Base-by-base conservation (phyloP, 2,888 invertebrate species). In the Agrotis exclamationis region DNA sequence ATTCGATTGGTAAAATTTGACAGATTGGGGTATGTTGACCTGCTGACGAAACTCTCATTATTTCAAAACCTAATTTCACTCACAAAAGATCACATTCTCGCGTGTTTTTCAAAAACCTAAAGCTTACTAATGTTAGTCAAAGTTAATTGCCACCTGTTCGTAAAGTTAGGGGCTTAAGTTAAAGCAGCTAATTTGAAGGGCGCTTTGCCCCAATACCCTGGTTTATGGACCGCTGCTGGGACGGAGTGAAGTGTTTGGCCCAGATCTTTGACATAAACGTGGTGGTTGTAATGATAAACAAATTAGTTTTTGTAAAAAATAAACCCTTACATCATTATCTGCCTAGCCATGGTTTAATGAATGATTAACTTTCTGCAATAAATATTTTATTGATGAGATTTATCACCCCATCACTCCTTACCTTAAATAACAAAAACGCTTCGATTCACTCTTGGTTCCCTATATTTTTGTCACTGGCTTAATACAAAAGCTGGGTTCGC, bases 131-230 rank as follows among this genome's bases (percentile, higher is more conserved):
- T 69, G 13, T 22, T 11, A 51, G 65, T 56, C 59, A 51, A 60
- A 76, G 28, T 80, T 70, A 76, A 80, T 76, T 63, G 65, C 24
- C 56, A 53, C 24, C 50, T 53, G 67, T 63, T 50, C 33, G 51
- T 70, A 66, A n/a, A 75, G 33, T 80, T 63, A 56, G 58, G 33
- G 18, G 16, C 20, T 75, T 74, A 79, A 74, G 53, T 74, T 66
- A 45, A 57, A 22, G 18, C 39, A n/a, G 22, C 20, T 47, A 59
- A 79, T 58, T 66, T 79, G 50, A 62, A 79, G 63, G 79, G 63
- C 47, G 50, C 67, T 57, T 18, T 39, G 33, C 48, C 57, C 57
- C 28, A n/a, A 73, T 73, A 76, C 58, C 58, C 63, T 63, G 48
- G 74, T 76, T 77, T 77, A 79, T 74, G 16, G 59, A 39, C 44